Evolutionary conservation across 2,113 vertebrate species (phyloP).

Genomic region (Syrmaticus mikado): DNA sequence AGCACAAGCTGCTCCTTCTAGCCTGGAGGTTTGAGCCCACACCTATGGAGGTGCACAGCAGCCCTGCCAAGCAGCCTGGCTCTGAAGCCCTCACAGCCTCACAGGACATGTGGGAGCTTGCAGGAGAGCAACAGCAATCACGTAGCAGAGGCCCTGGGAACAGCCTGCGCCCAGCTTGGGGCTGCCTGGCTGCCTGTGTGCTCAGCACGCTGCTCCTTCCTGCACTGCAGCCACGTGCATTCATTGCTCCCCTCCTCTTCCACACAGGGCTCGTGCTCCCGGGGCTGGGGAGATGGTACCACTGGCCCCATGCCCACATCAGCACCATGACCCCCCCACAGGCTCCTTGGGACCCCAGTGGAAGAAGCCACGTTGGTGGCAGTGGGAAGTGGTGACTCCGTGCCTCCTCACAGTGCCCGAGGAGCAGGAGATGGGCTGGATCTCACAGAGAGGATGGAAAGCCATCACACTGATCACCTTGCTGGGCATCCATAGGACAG

Average conservation of each 20-base stretch:
- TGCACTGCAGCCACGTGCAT: not conserved
- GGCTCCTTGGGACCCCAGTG: not conserved
- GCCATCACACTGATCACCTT: not conserved
- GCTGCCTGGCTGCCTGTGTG: slow-evolving; percentile 10
- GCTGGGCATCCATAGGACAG: not conserved
- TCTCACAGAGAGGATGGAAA: not conserved
- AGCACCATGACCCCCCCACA: not conserved
- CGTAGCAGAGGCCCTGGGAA: slow-evolving; percentile 47
- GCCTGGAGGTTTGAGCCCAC: not conserved
- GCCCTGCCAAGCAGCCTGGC: slow-evolving; percentile 38
- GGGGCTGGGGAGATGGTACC: not conserved
- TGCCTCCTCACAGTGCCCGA: fast-evolving
- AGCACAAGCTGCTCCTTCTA: not conserved
- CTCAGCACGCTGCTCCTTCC: slow-evolving; percentile 34
- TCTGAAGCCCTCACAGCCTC: slow-evolving; percentile 4
- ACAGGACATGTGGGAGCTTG: slow-evolving; percentile 53
- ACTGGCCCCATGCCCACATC: not conserved
- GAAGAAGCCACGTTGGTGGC: fast-evolving
- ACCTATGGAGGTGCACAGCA: slow-evolving; percentile 7
- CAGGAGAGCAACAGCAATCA: slow-evolving; percentile 26
- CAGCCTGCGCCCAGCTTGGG: not conserved
- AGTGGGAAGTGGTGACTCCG: fast-evolving
- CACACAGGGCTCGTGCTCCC: not conserved
- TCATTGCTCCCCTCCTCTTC: not conserved
- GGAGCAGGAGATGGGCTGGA: not conserved